Evolutionary conservation across 2,888 invertebrate species (phyloP).

Genomic region (Acronicta leporina): DNA sequence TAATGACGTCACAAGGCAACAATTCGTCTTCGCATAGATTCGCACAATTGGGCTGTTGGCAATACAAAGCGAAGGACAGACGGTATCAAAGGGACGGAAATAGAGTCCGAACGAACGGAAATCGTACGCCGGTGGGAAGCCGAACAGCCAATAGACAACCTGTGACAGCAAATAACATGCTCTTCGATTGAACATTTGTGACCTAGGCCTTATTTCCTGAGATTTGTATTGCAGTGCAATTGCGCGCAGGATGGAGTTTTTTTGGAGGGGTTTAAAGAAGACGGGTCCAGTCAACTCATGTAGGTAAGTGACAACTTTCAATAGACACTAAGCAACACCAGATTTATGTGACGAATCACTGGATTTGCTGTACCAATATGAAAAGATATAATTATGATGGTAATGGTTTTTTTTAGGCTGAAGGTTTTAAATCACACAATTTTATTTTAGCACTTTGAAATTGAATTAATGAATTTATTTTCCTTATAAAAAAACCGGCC

Average conservation of each 20-base stretch:
- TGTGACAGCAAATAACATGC: conserved; percentile 44
- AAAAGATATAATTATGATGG: no score
- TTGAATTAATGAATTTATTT: no score
- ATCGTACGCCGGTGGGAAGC: conserved; percentile 61
- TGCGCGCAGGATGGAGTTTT: no score
- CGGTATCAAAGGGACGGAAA: conserved; percentile 61
- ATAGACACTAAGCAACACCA: no score
- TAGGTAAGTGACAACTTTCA: neutral
- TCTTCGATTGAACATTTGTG: conserved; percentile 17
- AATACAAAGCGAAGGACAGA: conserved; percentile 39
- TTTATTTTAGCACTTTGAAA: no score
- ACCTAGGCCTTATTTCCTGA: conserved; percentile 30
- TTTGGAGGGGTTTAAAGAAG: neutral
- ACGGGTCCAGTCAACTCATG: neutral
- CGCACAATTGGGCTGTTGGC: conserved; percentile 40
- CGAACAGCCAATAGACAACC: conserved; percentile 42
- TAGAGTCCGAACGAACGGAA: conserved; percentile 67
- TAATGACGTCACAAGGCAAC: neutral
- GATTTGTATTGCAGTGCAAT: neutral
- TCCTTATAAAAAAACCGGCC: no score
- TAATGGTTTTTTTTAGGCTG: no score
- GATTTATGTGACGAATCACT: no score
- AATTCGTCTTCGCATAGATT: conserved; percentile 24
- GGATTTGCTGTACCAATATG: no score
- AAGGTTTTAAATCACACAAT: no score